A percentile compares a stretch with the other conserved stretches of the same genome.
Evolutionary conservation across 2,797 vertebrate species (phyloP).

Genomic region (Coilia nasus): DNA sequence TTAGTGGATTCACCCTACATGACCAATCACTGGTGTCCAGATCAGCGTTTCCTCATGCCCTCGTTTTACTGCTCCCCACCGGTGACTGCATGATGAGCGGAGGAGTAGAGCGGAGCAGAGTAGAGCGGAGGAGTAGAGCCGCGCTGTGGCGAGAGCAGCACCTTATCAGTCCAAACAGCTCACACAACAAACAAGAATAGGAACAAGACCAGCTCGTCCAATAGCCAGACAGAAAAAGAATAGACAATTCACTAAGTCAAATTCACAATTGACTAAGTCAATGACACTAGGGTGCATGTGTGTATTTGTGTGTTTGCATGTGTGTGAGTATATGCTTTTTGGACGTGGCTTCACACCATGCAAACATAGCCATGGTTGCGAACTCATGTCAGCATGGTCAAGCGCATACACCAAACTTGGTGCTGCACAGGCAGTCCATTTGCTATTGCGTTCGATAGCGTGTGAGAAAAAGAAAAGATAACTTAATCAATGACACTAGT

Average conservation of each 20-base stretch:
- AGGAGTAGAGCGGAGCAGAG: no score
- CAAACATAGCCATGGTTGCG: no score
- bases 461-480: neutral
- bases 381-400: no score
- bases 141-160: no score
- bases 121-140: no score
- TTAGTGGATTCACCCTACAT: neutral
- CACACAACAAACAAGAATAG: neutral
- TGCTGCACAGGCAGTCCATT: no score
- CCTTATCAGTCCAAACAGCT: neutral
- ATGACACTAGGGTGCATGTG: slow-evolving; percentile 29
- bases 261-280: no score
- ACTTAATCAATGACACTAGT: neutral
- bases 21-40: neutral
- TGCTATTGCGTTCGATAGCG: neutral
- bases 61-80: neutral
- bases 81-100: neutral
- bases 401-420: no score
- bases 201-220: slow-evolving; percentile 1
- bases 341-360: no score
- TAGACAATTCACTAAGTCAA: no score
- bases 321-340: no score
- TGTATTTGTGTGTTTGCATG: slow-evolving; percentile 8
- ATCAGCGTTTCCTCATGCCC: neutral
- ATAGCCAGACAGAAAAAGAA: neutral